Conservation (phyloP, 1,140 invertebrate genomes). For the Dendrolimus kikuchii region DNA sequence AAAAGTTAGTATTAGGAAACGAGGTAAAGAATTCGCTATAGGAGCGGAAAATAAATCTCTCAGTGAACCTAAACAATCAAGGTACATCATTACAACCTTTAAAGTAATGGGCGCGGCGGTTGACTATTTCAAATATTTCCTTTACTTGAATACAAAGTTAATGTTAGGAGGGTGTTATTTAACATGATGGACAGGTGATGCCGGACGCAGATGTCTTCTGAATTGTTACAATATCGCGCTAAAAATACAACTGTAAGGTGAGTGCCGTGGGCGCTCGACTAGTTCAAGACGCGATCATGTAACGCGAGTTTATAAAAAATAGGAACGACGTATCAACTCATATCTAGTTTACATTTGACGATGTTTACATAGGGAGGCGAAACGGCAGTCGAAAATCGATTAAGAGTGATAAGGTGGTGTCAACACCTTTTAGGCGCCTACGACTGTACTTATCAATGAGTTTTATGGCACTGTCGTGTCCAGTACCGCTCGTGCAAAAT, state of each 20-base stretch:
- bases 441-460: constrained; percentile 43
- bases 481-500: constrained; percentile 26
- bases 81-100: constrained; percentile 29
- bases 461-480: constrained; percentile 21
- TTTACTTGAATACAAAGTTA: constrained; percentile 45
- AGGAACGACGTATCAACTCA: constrained; percentile 50
- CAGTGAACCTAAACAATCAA: constrained; percentile 7
- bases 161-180: constrained; percentile 57
- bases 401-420: constrained; percentile 57
- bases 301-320: constrained; percentile 30
- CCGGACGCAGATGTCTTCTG: constrained; percentile 50
- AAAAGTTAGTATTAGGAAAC: no score
- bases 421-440: constrained; percentile 57
- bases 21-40: neutral
- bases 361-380: constrained; percentile 62
- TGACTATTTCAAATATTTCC: constrained; percentile 57
- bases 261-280: constrained; percentile 29
- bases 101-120: constrained; percentile 35
- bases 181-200: constrained; percentile 65
- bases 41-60: no score
- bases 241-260: constrained; percentile 38
- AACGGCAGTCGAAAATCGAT: constrained; percentile 68
- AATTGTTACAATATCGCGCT: constrained; percentile 59
- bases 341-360: constrained; percentile 59
- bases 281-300: neutral